A percentile compares a stretch with the other conserved stretches of the same genome.
These are phyloP conservation scores for Cremastobaeus sp. DNA, from an alignment of 2,888 invertebrate genomes.

Conservation along the genomic window DNA sequence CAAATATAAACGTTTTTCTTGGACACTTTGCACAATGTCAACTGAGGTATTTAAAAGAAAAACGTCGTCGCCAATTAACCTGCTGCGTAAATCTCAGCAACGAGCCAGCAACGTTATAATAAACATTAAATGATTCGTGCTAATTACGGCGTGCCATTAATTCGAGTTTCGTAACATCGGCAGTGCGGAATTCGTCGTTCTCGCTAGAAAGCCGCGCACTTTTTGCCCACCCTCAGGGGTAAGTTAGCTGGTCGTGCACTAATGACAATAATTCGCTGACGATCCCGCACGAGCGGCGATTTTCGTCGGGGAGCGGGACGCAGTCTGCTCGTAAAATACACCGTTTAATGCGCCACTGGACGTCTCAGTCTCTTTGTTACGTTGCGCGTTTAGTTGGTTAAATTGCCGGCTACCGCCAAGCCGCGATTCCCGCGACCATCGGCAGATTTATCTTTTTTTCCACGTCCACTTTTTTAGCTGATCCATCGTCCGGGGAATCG, in stretches of 20 bases:
- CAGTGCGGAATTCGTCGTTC: too few relatives aligned
- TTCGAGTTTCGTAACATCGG: constrained; percentile 11
- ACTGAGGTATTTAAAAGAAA: too few relatives aligned
- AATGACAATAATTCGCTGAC: constrained; percentile 40
- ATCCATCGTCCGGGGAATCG: background rate
- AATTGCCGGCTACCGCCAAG: constrained; percentile 48
- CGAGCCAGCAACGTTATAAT: constrained; percentile 4
- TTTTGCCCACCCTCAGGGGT: constrained; percentile 16
- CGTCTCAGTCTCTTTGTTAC: constrained; percentile 15
- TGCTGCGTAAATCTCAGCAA: constrained; percentile 24
- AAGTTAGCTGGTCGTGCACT: constrained; percentile 7
- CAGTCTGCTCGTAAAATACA: constrained; percentile 23
- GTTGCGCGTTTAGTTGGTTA: constrained; percentile 29
- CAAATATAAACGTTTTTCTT: too few relatives aligned
- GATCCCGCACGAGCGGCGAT: constrained; percentile 29
- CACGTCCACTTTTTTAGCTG: background rate
- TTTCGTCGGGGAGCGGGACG: constrained; percentile 25
- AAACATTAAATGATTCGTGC: constrained; percentile 22
- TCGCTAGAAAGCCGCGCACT: constrained; percentile 15
- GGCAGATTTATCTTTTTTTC: constrained; percentile 29
- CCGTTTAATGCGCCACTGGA: constrained; percentile 19
- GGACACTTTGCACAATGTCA: too few relatives aligned
- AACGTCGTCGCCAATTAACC: constrained; percentile 21
- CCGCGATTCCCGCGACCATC: constrained; percentile 22
- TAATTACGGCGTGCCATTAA: constrained; percentile 28